Percentiles rank a stretch among this genome's conserved stretches.
These are phyloP conservation scores for Orthosia incerta DNA, from an alignment of 2,888 invertebrate species.

Conservation along the genomic window DNA sequence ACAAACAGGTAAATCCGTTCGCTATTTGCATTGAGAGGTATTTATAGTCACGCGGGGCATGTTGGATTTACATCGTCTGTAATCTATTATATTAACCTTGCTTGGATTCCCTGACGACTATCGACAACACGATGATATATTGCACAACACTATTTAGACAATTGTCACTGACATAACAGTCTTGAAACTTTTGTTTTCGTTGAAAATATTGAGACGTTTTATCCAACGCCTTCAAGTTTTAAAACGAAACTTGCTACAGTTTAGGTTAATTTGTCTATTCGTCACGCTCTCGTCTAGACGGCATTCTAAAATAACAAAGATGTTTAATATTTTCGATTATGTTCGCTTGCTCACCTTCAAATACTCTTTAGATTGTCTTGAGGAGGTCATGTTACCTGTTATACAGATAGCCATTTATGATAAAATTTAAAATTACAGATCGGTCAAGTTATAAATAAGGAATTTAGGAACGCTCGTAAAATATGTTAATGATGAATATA, in stretches of 20 bases:
- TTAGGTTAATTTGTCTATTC: conserved; percentile 49
- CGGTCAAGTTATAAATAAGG: conserved; percentile 31
- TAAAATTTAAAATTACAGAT: conserved; percentile 39
- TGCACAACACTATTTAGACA: conserved; percentile 80
- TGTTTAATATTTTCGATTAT: conserved; percentile 62
- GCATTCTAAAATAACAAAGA: conserved; percentile 59
- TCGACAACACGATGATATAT: conserved; percentile 77
- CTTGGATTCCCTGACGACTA: conserved; percentile 69
- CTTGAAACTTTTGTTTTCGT: conserved; percentile 45
- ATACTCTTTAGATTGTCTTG: conserved; percentile 70
- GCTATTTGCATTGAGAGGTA: conserved; percentile 67
- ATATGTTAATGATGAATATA: conserved; percentile 58
- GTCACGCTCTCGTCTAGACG: conserved; percentile 62
- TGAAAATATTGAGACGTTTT: conserved; percentile 33
- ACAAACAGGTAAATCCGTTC: conserved; percentile 63
- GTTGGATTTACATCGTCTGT: conserved; percentile 75
- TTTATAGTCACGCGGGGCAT: conserved; percentile 68
- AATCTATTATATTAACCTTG: conserved; percentile 83
- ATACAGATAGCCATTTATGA: conserved; percentile 46
- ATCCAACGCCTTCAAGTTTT: conserved; percentile 25
- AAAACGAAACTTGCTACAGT: conserved; percentile 39
- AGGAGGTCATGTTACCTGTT: conserved; percentile 67
- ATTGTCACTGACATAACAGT: conserved; percentile 68
- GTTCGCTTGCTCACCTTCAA: conserved; percentile 77
- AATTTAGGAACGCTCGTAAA: conserved; percentile 41